Percentiles rank a stretch among this genome's conserved stretches.
Conservation (phyloP, 2,888 invertebrate genomes). For the Pyrrhia umbra region DNA sequence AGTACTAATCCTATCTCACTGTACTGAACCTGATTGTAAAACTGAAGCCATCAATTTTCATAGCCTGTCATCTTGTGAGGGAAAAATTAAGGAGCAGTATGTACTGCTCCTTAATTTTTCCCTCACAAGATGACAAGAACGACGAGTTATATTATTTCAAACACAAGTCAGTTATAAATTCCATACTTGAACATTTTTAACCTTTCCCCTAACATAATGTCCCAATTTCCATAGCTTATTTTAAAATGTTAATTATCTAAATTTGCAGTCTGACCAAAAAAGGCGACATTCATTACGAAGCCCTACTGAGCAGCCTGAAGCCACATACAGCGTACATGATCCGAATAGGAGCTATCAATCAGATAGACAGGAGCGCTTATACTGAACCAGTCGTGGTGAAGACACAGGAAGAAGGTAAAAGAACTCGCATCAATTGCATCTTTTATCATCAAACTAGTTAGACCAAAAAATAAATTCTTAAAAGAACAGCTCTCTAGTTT, state of each 20-base stretch:
- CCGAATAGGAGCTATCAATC: constrained; percentile 95
- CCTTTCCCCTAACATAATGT: neutral
- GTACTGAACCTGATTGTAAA: no score
- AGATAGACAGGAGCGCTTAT: constrained; percentile 94
- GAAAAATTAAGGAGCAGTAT: no score
- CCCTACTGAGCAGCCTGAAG: constrained; percentile 89
- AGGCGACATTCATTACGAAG: constrained; percentile 87
- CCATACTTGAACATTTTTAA: neutral
- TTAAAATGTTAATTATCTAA: neutral
- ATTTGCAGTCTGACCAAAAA: constrained; percentile 81
- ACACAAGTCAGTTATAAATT: no score
- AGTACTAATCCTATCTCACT: no score
- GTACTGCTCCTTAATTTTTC: no score
- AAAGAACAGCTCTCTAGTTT: no score
- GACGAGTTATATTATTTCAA: no score
- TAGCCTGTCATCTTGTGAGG: no score
- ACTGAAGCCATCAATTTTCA: no score
- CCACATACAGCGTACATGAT: constrained; percentile 96
- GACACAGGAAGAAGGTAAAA: constrained; percentile 96
- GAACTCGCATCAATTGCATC: neutral
- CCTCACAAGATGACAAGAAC: no score
- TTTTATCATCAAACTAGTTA: neutral
- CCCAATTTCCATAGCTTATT: no score
- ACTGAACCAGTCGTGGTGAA: constrained; percentile 94
- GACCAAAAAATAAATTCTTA: no score